A percentile compares a stretch with the other conserved stretches of the same genome.
These are phyloP conservation scores for Heteronetta atricapilla DNA, from an alignment of 2,113 vertebrate species.

Conservation along the genomic window DNA sequence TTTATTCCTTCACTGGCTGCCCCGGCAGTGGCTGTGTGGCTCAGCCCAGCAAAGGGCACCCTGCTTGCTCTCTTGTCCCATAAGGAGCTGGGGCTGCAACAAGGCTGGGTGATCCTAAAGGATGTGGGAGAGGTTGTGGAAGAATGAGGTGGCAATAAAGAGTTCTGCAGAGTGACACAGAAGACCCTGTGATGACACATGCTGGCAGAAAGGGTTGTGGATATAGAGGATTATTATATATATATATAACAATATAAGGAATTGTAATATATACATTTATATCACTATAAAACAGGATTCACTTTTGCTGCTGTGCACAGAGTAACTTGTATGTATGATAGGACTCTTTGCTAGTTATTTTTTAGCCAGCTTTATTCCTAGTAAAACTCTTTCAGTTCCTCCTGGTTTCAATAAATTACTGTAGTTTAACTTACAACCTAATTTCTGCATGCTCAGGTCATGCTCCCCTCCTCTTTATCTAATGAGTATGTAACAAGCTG, in stretches of 20 bases:
- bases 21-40: fast-evolving
- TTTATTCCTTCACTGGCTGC: neutral
- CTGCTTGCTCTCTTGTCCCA: neutral
- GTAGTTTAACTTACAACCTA: neutral
- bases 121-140: neutral
- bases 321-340: neutral
- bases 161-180: neutral
- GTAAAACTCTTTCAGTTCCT: neutral
- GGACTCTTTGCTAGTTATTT: neutral
- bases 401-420: neutral
- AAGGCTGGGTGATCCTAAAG: neutral
- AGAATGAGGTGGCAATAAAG: neutral
- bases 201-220: neutral
- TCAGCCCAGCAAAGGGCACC: neutral
- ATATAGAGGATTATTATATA: neutral
- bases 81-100: no score
- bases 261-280: neutral
- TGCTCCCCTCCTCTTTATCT: neutral
- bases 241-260: no score
- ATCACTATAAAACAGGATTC: neutral
- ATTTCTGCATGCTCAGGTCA: neutral
- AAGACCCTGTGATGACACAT: neutral
- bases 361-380: neutral
- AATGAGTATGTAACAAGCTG: no score
- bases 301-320: neutral